Base-by-base conservation (phyloP, 2,113 vertebrate species). In the Gadus macrocephalus region DNA sequence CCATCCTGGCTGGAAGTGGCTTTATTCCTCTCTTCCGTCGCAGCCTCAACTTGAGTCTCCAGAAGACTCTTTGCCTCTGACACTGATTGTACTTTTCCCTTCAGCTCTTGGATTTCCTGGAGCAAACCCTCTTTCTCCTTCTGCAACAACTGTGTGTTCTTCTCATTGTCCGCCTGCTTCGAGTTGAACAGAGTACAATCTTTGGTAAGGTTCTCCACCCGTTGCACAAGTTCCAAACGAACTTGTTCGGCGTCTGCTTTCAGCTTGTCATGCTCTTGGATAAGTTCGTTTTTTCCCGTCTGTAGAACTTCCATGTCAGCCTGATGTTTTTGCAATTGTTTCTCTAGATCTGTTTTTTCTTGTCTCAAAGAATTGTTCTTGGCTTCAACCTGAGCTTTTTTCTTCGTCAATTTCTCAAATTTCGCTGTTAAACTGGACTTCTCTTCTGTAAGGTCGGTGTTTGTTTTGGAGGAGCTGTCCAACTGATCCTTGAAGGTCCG, bases 401-500 rank as follows among this genome's bases (percentile, higher is more conserved):
- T 87, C 4, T 53, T 69, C 62, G 90, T 89, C 12, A 81, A 82
- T 75, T 94, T 91, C 66, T 94, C 85, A 11, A 97, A 76, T 70
- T 87, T 69, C 58, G 67, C 15, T 3, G 87, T 85, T 62, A 97
- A 85, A 62, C 89, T 81, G 7, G 73, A 68, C 64, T 92, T 94
- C 69, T 87, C 89, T 75, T 88, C 77, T 1, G 28, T 38, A 6
- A 95, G 84, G 5, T 89, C 86, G 8, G 85, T 78, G 74, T 89
- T 94, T 49, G 87, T 84, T 81, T 69, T 81, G 14, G 71, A 75
- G 17, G 62, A 90, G 72, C 88, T 86, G 1, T 88, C 89, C 25
- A 96, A 81, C 4, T 93, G 90, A 12, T 82, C 87, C 74, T 90
- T 92, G 28, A 90, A 73, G n/a, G 73, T 76, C 38, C 89, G 86